phyloP scores from a whole-genome alignment of 2,113 vertebrate species.

The Sceloporus undulatus region DNA sequence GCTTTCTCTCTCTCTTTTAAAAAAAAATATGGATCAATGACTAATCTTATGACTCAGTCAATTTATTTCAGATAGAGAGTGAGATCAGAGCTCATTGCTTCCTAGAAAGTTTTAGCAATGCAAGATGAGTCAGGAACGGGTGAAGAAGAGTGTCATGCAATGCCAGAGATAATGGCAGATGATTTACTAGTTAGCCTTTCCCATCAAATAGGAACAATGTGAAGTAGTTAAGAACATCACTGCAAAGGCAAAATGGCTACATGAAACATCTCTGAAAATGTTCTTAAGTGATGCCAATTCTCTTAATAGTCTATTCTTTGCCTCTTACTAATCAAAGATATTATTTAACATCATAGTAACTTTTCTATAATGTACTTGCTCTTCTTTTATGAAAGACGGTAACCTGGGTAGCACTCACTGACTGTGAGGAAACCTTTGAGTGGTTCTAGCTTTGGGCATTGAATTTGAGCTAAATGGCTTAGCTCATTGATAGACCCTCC shows the following conservation, averaged over 20 bases:
- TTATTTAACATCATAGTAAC: not conserved
- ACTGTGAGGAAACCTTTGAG: too few relatives aligned
- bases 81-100: not conserved
- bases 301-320: not conserved
- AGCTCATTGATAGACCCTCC: not conserved
- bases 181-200: not conserved
- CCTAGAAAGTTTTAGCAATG: not conserved
- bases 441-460: not conserved
- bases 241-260: not conserved
- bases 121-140: not conserved
- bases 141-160: not conserved
- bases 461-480: not conserved
- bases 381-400: not conserved
- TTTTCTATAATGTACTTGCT: not conserved
- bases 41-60: not conserved
- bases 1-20: not conserved
- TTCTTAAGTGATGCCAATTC: not conserved
- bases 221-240: not conserved
- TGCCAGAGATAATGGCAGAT: not conserved
- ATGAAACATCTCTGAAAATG: not conserved
- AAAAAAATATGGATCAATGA: not conserved
- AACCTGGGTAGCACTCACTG: not conserved
- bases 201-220: not conserved
- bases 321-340: not conserved
- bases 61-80: not conserved